Evolutionary conservation across 2,888 invertebrate genomes (phyloP), one percentile per base, ranked within the genome.

Genomic region (Proisotoma minuta): DNA sequence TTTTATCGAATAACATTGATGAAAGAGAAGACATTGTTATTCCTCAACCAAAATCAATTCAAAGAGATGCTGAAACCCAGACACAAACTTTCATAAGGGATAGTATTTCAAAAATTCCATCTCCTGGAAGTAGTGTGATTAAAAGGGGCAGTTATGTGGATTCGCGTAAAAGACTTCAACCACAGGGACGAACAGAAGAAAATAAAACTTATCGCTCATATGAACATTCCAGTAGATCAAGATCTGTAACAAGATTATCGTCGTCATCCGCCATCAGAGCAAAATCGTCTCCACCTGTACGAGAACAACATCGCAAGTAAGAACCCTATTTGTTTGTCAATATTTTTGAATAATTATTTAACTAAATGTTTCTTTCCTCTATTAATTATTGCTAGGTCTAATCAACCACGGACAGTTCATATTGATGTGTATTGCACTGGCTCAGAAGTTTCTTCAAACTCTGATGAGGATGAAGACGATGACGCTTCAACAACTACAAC

Each of bases 371-470:
- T n/a, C n/a, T n/a, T n/a, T n/a, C n/a, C n/a, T n/a, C n/a, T n/a
- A 43, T n/a, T 43, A 5, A 43, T 12, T 43, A 43, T 52, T 57
- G 26, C 27, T 29, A 63, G 63, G 51, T 52, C 59, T 10, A 68
- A 63, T 43, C 68, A 79, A 73, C 83, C 84, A 12, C 81, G 86
- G 60, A 87, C 87, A 0, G 86, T 87, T 27, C 87, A 87, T 75
- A 87, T 87, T 57, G 87, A 87, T 77, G 87, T 87, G 2, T 87
- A 87, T 74, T 87, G 87, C 75, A 87, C 87, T 0, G 87, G 85
- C 1, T 85, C 86, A 1, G 80, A 80, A 34, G 61, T 59, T 2
- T 66, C 71, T n/a, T 65, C 70, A 5, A 70, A 67, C 26, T 70
- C 71, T 15, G 78, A 78, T 43, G n/a, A n/a, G n/a, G n/a, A n/a